Evolutionary conservation across 2,113 vertebrate genomes (phyloP).

Genomic region (Zeus faber): DNA sequence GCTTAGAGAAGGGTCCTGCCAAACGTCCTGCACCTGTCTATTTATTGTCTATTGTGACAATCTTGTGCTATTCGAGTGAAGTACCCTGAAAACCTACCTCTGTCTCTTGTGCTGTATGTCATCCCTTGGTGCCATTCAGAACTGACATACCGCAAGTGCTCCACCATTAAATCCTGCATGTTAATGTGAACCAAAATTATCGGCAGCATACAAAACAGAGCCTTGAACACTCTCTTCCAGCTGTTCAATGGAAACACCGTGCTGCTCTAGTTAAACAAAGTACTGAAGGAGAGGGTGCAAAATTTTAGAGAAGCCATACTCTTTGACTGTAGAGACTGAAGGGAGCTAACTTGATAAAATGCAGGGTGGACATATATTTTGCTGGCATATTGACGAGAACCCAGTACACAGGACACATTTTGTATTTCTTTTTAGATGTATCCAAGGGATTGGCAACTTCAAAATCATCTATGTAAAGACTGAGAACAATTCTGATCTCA

Average conservation of each 20-base stretch:
- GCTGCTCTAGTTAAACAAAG: not conserved
- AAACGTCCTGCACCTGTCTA: too few relatives aligned
- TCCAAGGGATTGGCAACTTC: not conserved
- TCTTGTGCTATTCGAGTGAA: not conserved
- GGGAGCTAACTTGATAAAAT: not conserved
- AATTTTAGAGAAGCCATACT: not conserved
- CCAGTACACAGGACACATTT: not conserved
- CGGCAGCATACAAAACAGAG: not conserved
- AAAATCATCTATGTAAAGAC: not conserved
- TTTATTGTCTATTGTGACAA: not conserved
- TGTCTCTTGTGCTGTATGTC: not conserved
- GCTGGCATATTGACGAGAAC: not conserved
- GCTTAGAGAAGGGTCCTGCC: too few relatives aligned
- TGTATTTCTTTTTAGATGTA: not conserved
- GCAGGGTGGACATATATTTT: not conserved
- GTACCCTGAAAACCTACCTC: not conserved
- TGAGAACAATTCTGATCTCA: not conserved
- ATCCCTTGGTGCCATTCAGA: not conserved
- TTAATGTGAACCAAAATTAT: not conserved
- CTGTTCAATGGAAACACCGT: slow-evolving; percentile 1
- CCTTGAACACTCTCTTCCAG: not conserved
- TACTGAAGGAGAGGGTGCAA: slow-evolving; percentile 4
- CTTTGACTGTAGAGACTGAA: not conserved
- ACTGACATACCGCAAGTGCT: slow-evolving; percentile 1
- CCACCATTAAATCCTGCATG: not conserved